Base-by-base conservation (phyloP, 2,888 invertebrate species). In the Megalurothrips usitatus region DNA sequence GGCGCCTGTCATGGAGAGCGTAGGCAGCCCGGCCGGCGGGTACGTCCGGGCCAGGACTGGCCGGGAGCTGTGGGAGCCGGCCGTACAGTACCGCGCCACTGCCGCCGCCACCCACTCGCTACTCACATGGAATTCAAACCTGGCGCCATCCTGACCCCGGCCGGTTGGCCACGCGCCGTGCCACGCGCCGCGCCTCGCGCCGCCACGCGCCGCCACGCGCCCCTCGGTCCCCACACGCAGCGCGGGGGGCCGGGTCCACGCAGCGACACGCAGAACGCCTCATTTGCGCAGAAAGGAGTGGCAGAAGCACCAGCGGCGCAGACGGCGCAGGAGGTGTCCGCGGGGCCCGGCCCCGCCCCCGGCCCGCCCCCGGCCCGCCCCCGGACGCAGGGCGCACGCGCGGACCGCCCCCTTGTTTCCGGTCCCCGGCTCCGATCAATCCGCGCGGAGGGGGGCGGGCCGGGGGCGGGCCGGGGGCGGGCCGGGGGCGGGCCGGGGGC, bases 1-100 rank as follows among this genome's bases (percentile, higher is more conserved):
- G 23, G n/a, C 68, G 68, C 68, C 68, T 68, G 68, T 23, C 68
- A 68, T 68, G 68, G 68, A 68, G 68, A 68, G 68, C 23, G 23
- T 68, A 68, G 68, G 68, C 68, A 19, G 23, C 68, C 23, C 68
- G 68, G 23, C 23, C 9, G 23, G 23, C 68, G 23, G n/a, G 23
- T 3, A 2, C 23, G 23, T 11, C 52, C 52, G 52, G 52, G n/a
- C n/a, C n/a, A n/a, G n/a, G n/a, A n/a, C n/a, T n/a, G n/a, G n/a
- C n/a, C n/a, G n/a, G n/a, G n/a, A n/a, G n/a, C n/a, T n/a, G n/a
- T n/a, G n/a, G n/a, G n/a, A n/a, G n/a, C 52, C 14, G 52, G 52
- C 52, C 52, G 52, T n/a, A 17, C 3, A 52, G 52, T 12, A 1
- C 52, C 52, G 14, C 17, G 52, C 14, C 52, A 4, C 14, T 12